These are phyloP conservation scores for Zoroaster sp. DNA, from an alignment of 53 echinoderm and acorn worm species.

Conservation along the genomic window DNA sequence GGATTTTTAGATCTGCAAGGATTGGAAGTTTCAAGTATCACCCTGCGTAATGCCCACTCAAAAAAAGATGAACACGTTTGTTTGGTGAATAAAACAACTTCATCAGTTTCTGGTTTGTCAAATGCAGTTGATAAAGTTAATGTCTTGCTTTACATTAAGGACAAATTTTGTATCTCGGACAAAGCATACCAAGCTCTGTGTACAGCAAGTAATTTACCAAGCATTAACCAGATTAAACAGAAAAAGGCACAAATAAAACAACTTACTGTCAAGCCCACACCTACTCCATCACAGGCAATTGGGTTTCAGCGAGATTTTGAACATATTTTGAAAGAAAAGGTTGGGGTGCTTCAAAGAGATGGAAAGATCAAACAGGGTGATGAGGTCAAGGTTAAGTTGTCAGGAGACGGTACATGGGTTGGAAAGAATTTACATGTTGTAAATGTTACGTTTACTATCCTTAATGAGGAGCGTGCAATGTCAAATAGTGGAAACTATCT, in stretches of 20 bases:
- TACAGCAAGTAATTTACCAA: conserved; percentile 18
- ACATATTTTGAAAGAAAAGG: background rate
- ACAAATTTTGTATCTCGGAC: conserved; percentile 24
- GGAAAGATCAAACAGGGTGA: background rate
- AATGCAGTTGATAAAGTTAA: conserved; percentile 4
- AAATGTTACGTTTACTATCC: conserved; percentile 6
- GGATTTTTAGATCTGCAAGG: background rate
- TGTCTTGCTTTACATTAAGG: conserved; percentile 14
- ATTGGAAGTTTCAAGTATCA: background rate
- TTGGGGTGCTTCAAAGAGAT: background rate
- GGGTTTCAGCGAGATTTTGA: background rate
- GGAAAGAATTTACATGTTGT: conserved; percentile 8
- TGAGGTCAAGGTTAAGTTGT: background rate
- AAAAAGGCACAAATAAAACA: conserved; percentile 11
- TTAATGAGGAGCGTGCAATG: background rate
- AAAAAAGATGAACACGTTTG: background rate
- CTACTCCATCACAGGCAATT: conserved; percentile 1
- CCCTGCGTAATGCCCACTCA: background rate
- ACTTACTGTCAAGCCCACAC: background rate
- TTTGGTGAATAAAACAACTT: background rate
- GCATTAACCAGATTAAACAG: conserved; percentile 16
- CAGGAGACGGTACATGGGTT: conserved; percentile 28
- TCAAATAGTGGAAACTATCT: background rate
- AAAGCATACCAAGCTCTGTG: conserved; percentile 17
- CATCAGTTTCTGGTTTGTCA: background rate